Conservation (phyloP, 1,140 invertebrate species). For the Proctacanthus coquilletti region DNA sequence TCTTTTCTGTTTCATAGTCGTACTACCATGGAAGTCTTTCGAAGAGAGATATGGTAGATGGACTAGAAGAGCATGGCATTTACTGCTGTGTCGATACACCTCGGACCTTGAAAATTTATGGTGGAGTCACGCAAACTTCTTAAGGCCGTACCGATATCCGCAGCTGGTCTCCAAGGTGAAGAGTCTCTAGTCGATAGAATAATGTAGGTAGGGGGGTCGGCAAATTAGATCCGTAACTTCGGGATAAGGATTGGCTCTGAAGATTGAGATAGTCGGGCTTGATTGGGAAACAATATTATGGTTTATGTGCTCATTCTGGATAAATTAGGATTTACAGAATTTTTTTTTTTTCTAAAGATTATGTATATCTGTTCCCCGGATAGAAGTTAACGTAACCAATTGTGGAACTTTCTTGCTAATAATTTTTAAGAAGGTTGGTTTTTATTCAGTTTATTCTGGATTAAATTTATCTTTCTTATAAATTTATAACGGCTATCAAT, state of each 20-base stretch:
- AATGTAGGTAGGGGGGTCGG: conserved; percentile 77
- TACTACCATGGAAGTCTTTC: conserved; percentile 14
- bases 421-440: conserved; percentile 1
- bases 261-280: no score
- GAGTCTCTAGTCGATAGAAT: conserved; percentile 77
- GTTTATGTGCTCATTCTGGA: conserved; percentile 48
- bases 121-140: conserved; percentile 15
- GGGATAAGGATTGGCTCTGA: conserved; percentile 59
- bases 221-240: conserved; percentile 72
- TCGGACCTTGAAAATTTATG: conserved; percentile 16
- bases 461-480: no score
- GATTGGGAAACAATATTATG: no score
- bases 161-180: conserved; percentile 79
- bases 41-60: conserved; percentile 11
- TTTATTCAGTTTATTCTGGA: no score
- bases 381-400: conserved; percentile 19
- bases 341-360: conserved; percentile 7
- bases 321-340: conserved; percentile 35
- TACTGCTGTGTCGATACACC: conserved; percentile 9
- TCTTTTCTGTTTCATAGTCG: conserved; percentile 14
- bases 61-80: conserved; percentile 1
- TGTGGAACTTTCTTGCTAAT: conserved; percentile 15
- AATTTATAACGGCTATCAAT: no score
- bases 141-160: conserved; percentile 18
- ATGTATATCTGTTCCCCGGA: conserved; percentile 21